phyloP scores from a whole-genome alignment of 1,140 invertebrate species.

The Ceratina japonica region DNA sequence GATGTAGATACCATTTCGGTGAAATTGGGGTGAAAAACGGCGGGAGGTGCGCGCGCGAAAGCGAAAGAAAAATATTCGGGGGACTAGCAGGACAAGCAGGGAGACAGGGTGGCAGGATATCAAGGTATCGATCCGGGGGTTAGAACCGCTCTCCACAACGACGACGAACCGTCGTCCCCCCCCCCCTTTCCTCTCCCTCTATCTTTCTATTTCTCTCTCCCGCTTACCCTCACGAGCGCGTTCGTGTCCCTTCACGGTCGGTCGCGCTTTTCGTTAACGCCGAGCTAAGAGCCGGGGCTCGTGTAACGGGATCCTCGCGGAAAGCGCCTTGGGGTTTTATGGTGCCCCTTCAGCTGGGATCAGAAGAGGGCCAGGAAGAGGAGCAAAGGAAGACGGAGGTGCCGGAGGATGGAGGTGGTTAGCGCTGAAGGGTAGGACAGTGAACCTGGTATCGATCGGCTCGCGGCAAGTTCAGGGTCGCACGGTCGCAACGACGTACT shows the following conservation, averaged over 20 bases:
- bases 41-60: slow-evolving; percentile 41
- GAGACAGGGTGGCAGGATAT: slow-evolving; percentile 61
- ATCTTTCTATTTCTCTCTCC: too few species aligned
- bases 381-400: slow-evolving; percentile 30
- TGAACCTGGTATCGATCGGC: slow-evolving; percentile 75
- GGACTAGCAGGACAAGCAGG: slow-evolving; percentile 53
- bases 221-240: slow-evolving; percentile 45
- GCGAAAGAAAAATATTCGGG: slow-evolving; percentile 61
- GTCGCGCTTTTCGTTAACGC: slow-evolving; percentile 70
- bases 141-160: slow-evolving; percentile 41
- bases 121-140: slow-evolving; percentile 60
- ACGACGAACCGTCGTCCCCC: slow-evolving; percentile 64
- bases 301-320: slow-evolving; percentile 70
- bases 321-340: slow-evolving; percentile 72
- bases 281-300: slow-evolving; percentile 65
- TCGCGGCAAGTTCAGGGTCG: slow-evolving; percentile 76
- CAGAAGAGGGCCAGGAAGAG: slow-evolving; percentile 46
- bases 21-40: slow-evolving; percentile 62
- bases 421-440: slow-evolving; percentile 65
- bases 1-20: slow-evolving; percentile 49
- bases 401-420: slow-evolving; percentile 55
- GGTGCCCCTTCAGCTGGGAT: slow-evolving; percentile 62
- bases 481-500: slow-evolving; percentile 67
- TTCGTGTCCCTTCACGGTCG: slow-evolving; percentile 65
- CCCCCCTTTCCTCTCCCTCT: slow-evolving; percentile 19